These are phyloP conservation scores for Spatula clypeata DNA, from an alignment of 2,797 vertebrate genomes.

Conservation along the genomic window DNA sequence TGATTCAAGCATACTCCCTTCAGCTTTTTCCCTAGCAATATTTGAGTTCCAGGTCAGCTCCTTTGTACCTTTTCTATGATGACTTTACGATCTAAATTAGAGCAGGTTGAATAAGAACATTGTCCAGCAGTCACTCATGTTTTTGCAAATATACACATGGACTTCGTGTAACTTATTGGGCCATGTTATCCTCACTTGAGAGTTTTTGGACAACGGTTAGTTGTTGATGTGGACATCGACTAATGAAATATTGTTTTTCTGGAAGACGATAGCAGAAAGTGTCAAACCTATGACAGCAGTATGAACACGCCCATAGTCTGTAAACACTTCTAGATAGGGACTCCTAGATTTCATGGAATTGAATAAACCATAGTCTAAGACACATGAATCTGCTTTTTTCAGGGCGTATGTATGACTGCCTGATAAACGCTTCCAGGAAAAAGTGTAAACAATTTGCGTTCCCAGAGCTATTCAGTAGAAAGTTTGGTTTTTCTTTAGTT, in stretches of 20 bases:
- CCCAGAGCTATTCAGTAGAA: background rate
- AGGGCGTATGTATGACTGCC: background rate
- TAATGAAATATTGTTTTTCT: background rate
- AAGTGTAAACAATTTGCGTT: background rate
- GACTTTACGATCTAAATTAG: background rate
- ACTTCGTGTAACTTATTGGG: background rate
- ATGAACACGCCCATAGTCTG: background rate
- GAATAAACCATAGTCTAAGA: background rate
- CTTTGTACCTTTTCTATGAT: background rate
- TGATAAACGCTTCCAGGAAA: conserved; percentile 13
- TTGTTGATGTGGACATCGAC: background rate
- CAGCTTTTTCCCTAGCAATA: background rate
- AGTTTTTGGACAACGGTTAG: background rate
- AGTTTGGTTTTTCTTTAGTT: background rate
- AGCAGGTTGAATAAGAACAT: background rate
- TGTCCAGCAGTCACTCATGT: background rate
- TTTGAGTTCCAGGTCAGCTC: background rate
- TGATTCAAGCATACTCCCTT: background rate
- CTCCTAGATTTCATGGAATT: background rate
- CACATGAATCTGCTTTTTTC: background rate
- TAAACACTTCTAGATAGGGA: background rate
- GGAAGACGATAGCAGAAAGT: background rate
- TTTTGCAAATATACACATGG: background rate
- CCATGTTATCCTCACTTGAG: background rate
- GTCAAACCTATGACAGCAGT: background rate